These are phyloP conservation scores for Eremophila alpestris DNA, from an alignment of 2,797 vertebrate species.

Conservation along the genomic window DNA sequence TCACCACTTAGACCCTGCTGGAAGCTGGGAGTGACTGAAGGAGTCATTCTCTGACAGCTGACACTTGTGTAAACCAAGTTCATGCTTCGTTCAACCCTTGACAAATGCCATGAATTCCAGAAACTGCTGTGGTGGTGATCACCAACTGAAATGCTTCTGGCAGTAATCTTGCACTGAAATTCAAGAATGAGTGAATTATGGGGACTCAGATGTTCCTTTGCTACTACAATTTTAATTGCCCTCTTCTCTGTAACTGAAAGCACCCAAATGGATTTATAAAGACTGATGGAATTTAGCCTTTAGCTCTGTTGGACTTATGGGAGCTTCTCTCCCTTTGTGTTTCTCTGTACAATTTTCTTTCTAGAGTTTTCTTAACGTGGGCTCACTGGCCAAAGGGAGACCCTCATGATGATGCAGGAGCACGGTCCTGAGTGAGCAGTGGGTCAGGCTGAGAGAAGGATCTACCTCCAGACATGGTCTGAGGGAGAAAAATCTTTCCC, in stretches of 20 bases:
- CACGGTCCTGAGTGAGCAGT: not conserved
- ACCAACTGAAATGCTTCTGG: not conserved
- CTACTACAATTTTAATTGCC: not conserved
- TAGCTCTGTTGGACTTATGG: not conserved
- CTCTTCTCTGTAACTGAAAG: not conserved
- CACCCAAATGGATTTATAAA: not conserved
- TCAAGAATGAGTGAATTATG: not conserved
- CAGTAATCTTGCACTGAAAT: not conserved
- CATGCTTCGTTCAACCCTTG: not conserved
- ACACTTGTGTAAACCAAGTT: not conserved
- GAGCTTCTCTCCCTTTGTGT: not conserved
- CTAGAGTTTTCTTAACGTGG: not conserved
- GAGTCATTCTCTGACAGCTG: not conserved
- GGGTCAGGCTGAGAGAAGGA: not conserved
- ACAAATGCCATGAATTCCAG: not conserved
- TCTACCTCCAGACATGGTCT: not conserved
- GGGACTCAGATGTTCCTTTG: not conserved
- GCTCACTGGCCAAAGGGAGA: not conserved
- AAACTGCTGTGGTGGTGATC: not conserved
- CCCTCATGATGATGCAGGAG: not conserved
- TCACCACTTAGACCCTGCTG: not conserved
- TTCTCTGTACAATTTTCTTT: not conserved
- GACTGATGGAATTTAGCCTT: not conserved
- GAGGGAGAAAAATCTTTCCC: not conserved
- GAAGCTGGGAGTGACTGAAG: not conserved